These are phyloP conservation scores for Callipepla squamata DNA, from an alignment of 2,113 vertebrate species.

Conservation along the genomic window DNA sequence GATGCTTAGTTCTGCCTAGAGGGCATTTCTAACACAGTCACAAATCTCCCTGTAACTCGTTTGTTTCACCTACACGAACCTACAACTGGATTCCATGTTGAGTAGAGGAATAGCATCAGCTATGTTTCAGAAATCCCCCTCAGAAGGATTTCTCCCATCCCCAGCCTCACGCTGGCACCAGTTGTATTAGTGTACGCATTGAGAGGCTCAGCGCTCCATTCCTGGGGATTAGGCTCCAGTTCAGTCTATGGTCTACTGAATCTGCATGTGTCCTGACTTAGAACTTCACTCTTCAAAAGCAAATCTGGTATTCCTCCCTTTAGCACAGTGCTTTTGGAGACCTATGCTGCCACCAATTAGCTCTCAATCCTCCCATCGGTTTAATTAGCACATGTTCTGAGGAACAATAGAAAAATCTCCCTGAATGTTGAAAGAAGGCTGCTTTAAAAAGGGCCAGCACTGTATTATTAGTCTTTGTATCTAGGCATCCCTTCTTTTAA, in stretches of 20 bases:
- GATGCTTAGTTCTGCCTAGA: not conserved
- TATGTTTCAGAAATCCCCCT: not conserved
- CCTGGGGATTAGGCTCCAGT: not conserved
- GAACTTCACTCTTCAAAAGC: not conserved
- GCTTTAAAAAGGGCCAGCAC: not conserved
- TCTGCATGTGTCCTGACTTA: not conserved
- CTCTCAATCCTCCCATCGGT: conserved; percentile 10
- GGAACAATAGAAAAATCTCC: conserved; percentile 28
- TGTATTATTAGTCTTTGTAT: conserved; percentile 5
- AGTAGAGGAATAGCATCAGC: not conserved
- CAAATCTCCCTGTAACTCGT: not conserved
- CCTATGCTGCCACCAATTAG: conserved; percentile 28
- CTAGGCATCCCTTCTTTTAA: conserved; percentile 14
- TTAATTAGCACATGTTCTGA: conserved; percentile 10
- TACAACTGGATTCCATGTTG: not conserved
- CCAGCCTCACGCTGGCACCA: not conserved
- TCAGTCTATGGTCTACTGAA: not conserved
- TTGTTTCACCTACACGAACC: not conserved
- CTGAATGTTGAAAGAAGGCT: not conserved
- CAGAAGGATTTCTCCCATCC: not conserved
- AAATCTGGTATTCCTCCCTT: not conserved
- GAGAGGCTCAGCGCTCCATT: not conserved
- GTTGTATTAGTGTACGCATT: rapidly evolving
- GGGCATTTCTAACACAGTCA: not conserved
- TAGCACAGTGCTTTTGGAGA: not conserved